Evolutionary conservation across 1,140 invertebrate genomes (phyloP).

Genomic region (Anastatus disparis): DNA sequence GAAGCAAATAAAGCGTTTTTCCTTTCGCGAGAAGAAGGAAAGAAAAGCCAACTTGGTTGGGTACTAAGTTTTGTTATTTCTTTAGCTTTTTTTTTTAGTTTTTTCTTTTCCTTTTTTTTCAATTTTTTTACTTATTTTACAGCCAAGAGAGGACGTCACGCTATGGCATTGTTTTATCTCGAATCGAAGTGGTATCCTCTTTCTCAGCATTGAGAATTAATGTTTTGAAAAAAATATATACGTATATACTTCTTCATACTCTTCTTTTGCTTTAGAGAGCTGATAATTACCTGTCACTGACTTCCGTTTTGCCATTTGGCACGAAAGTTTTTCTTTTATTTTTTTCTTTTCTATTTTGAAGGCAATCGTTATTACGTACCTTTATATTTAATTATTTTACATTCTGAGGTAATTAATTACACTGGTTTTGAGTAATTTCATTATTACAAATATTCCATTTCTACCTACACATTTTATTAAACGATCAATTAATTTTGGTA

Average conservation of each 20-base stretch:
- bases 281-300: slow-evolving; percentile 2
- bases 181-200: slow-evolving; percentile 1
- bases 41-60: neutral
- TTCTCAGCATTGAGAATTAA: neutral
- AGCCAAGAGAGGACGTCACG: slow-evolving; percentile 11
- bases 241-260: too few species aligned
- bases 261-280: neutral
- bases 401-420: too few species aligned
- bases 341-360: too few species aligned
- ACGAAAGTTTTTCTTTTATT: too few species aligned
- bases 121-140: too few species aligned
- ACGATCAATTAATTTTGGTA: too few species aligned
- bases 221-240: neutral
- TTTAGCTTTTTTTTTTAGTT: neutral
- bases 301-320: slow-evolving; percentile 5
- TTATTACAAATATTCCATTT: too few species aligned
- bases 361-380: too few species aligned
- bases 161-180: slow-evolving; percentile 25
- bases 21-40: neutral
- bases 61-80: neutral
- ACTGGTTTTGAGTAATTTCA: too few species aligned
- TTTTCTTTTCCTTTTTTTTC: neutral
- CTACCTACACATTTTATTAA: too few species aligned
- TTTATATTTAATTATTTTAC: too few species aligned
- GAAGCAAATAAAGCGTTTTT: slow-evolving; percentile 42